A percentile compares a stretch with the other conserved stretches of the same genome.
phyloP scores from a whole-genome alignment of 2,113 vertebrate species.

The Microcebus griseorufus region DNA sequence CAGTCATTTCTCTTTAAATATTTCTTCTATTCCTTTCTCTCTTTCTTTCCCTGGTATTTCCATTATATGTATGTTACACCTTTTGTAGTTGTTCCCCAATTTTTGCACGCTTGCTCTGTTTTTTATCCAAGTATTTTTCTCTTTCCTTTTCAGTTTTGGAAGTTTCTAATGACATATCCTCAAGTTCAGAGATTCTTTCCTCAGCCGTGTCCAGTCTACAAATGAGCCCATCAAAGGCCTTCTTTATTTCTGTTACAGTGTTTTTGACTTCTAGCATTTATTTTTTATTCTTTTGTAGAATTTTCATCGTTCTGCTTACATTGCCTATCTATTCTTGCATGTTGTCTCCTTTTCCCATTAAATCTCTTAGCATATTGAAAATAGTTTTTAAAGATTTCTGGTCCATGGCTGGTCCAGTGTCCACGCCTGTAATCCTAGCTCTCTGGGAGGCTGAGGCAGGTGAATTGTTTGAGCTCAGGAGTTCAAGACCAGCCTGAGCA shows the following conservation, averaged over 20 bases:
- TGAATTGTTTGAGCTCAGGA: no score
- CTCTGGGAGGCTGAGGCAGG: no score
- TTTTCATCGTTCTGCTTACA: neutral
- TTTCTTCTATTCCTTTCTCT: neutral
- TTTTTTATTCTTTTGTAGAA: neutral
- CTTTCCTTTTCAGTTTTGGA: neutral
- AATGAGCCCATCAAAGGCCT: neutral
- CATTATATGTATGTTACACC: neutral
- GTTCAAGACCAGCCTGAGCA: no score
- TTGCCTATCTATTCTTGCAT: neutral
- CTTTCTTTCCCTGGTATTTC: neutral
- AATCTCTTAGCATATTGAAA: conserved; percentile 4
- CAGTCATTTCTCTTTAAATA: neutral
- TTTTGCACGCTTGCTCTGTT: neutral
- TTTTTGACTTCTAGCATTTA: neutral
- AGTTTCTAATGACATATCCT: neutral
- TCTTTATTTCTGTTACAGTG: neutral
- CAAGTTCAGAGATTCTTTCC: neutral
- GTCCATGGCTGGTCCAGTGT: neutral
- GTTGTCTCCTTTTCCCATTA: neutral
- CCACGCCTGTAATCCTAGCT: no score
- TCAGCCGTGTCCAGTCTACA: neutral
- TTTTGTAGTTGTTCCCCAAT: neutral
- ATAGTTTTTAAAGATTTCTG: neutral
- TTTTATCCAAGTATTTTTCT: neutral